These are phyloP conservation scores for Bombyx mandarina DNA, from an alignment of 1,140 invertebrate genomes.

Conservation along the genomic window DNA sequence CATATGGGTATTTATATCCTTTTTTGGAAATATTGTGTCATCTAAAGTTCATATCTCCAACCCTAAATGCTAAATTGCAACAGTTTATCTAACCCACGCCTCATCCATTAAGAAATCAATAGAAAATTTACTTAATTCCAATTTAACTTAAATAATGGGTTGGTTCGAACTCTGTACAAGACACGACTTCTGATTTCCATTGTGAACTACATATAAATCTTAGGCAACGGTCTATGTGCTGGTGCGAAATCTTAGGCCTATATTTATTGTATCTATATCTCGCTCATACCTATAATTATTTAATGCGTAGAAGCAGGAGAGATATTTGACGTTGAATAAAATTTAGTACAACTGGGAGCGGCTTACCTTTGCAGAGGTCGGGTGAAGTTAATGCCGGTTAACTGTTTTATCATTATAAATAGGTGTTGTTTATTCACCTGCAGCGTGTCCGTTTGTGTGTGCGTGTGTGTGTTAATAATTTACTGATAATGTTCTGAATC, in stretches of 20 bases:
- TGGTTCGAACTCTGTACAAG: conserved; percentile 8
- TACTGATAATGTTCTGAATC: too few species aligned
- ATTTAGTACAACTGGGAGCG: conserved; percentile 9
- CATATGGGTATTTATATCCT: too few species aligned
- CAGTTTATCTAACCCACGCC: too few species aligned
- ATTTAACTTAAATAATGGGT: conserved; percentile 15
- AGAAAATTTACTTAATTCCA: conserved; percentile 10
- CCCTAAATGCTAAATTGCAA: too few species aligned
- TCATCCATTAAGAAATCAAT: conserved; percentile 3
- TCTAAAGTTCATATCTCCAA: too few species aligned
- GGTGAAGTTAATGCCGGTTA: conserved; percentile 9
- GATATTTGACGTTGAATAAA: too few species aligned
- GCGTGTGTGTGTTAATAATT: too few species aligned
- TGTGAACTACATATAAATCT: conserved; percentile 22
- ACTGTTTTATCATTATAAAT: conserved; percentile 1
- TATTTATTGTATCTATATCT: too few species aligned
- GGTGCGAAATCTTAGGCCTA: background rate
- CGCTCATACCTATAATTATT: too few species aligned
- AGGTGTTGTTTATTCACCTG: background rate
- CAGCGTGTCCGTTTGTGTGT: too few species aligned
- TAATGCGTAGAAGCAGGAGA: too few species aligned
- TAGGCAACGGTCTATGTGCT: conserved; percentile 12
- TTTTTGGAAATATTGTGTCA: too few species aligned
- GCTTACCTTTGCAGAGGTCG: conserved; percentile 20
- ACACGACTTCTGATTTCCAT: conserved; percentile 26